A percentile compares a stretch with the other conserved stretches of the same genome.
Conservation (phyloP, 2,797 vertebrate genomes). For the Coluber constrictor region DNA sequence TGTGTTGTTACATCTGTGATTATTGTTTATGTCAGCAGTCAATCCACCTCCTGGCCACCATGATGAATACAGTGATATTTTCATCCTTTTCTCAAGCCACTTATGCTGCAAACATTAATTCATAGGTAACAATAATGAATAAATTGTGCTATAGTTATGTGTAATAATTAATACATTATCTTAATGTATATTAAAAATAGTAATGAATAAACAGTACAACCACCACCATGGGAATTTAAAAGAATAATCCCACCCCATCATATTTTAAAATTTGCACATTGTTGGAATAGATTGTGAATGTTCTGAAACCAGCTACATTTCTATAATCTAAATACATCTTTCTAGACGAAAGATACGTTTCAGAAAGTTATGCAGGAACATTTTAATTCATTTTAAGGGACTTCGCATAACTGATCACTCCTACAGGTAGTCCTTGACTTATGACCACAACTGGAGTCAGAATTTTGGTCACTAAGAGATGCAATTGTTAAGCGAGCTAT, state of each 20-base stretch:
- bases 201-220: not conserved
- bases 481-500: not conserved
- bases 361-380: not conserved
- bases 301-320: not conserved
- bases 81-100: not conserved
- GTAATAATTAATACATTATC: not conserved
- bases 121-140: not conserved
- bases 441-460: not conserved
- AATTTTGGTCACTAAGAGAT: not conserved
- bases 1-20: not conserved
- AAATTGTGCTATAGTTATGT: not conserved
- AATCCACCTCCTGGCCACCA: not conserved
- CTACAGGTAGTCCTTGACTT: not conserved
- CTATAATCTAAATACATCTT: not conserved
- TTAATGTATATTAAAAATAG: not conserved
- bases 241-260: not conserved
- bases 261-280: not conserved
- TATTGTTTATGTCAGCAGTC: not conserved
- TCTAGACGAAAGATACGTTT: not conserved
- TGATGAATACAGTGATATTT: not conserved
- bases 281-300: not conserved
- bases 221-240: not conserved
- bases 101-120: not conserved
- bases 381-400: not conserved
- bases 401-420: not conserved